A percentile compares a stretch with the other conserved stretches of the same genome.
Conservation (phyloP, 2,113 vertebrate species). For the Dicaeum eximium region DNA sequence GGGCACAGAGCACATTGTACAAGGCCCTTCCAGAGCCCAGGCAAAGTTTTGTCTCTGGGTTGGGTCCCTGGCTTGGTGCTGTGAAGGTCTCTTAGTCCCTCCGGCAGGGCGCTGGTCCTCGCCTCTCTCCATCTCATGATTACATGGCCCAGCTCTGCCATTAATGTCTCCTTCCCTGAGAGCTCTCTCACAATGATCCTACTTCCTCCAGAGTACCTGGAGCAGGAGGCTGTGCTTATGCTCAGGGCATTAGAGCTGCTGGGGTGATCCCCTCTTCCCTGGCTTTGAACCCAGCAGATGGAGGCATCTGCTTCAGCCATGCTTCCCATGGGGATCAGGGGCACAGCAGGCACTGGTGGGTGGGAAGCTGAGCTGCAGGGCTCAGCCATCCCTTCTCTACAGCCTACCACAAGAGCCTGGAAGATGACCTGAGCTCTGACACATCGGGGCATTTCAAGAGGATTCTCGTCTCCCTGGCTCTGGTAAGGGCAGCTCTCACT, state of each 20-base stretch:
- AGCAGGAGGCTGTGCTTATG: neutral
- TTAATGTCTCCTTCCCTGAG: neutral
- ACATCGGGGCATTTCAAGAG: constrained; percentile 91
- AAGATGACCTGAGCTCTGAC: constrained; percentile 88
- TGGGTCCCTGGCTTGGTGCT: neutral
- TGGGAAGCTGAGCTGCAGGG: neutral
- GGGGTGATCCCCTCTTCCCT: neutral
- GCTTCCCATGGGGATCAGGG: fast-evolving
- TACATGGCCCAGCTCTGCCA: neutral
- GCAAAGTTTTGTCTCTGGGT: neutral
- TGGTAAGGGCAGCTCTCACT: constrained; percentile 70
- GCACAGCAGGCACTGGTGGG: neutral
- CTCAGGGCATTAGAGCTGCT: neutral
- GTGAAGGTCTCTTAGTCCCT: neutral
- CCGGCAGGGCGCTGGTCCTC: neutral
- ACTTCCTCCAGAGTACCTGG: neutral
- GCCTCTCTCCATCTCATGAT: neutral
- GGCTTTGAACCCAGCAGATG: neutral
- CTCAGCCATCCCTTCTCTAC: neutral
- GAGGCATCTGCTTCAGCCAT: neutral
- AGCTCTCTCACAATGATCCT: neutral
- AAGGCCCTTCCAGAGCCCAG: neutral
- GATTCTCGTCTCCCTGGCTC: constrained; percentile 88
- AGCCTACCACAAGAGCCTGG: constrained; percentile 87
- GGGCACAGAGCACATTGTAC: fast-evolving